phyloP scores from a whole-genome alignment of 2,888 invertebrate species.

The Apoderus coryli region DNA sequence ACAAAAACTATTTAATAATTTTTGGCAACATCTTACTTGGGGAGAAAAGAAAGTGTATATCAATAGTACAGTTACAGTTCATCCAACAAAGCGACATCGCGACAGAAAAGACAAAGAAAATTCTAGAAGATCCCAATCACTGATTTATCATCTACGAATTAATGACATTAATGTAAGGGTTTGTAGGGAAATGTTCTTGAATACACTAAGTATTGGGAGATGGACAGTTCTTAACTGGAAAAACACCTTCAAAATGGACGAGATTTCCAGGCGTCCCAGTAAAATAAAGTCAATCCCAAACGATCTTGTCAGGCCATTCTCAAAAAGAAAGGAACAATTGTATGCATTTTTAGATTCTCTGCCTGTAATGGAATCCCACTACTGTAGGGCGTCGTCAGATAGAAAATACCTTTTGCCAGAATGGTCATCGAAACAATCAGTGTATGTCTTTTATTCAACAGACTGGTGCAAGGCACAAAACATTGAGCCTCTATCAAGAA shows the following conservation, averaged over 20 bases:
- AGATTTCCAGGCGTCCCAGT: background rate
- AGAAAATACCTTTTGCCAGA: constrained; percentile 1
- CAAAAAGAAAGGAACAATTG: too few species aligned
- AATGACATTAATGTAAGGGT: constrained; percentile 4
- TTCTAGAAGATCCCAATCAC: constrained; percentile 10
- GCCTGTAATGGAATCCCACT: constrained; percentile 1
- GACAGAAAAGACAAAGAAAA: constrained; percentile 8
- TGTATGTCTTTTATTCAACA: constrained; percentile 6
- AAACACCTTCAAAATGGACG: constrained; percentile 3
- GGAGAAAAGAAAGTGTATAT: constrained; percentile 11
- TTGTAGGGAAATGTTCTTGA: constrained; percentile 3
- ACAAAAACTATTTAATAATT: constrained; percentile 9
- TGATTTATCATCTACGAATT: constrained; percentile 4
- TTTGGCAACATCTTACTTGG: constrained; percentile 11
- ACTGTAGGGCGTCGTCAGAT: background rate
- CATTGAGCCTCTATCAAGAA: background rate
- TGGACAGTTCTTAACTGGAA: constrained; percentile 4
- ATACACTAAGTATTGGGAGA: too few species aligned
- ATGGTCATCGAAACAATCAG: background rate
- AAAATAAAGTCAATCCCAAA: background rate
- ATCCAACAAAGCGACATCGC: constrained; percentile 10
- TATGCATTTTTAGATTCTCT: background rate
- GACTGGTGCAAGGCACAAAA: constrained; percentile 5
- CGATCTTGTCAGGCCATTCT: too few species aligned
- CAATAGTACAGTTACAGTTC: constrained; percentile 10